phyloP scores from a whole-genome alignment of 92 coral and sea anemone species.

The Palythoa grandis region DNA sequence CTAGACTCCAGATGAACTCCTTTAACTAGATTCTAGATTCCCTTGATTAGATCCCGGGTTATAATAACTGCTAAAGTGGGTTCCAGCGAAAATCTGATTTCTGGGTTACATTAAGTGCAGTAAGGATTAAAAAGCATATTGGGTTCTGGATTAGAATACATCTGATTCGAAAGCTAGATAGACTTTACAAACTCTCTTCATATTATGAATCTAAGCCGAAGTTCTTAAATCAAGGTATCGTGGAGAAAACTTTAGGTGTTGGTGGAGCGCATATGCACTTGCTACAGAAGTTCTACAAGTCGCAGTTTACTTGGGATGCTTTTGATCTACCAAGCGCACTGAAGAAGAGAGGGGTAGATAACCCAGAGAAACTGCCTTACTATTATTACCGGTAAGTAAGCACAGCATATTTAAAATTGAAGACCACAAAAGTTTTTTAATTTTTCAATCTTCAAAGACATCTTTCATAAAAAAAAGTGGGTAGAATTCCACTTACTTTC shows the following conservation, averaged over 20 bases:
- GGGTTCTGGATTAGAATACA: too few relatives aligned
- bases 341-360: conserved; percentile 60
- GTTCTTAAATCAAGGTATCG: conserved; percentile 18
- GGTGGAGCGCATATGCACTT: conserved; percentile 59
- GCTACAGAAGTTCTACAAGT: conserved; percentile 69
- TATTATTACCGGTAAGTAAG: conserved; percentile 52
- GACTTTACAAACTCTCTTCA: too few relatives aligned
- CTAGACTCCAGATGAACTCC: too few relatives aligned
- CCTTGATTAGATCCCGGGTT: too few relatives aligned
- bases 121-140: too few relatives aligned
- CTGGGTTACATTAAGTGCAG: too few relatives aligned
- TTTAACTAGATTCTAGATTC: too few relatives aligned
- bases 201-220: neutral
- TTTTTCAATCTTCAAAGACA: neutral
- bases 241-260: conserved; percentile 30
- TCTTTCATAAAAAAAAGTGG: too few relatives aligned
- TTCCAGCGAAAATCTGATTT: too few relatives aligned
- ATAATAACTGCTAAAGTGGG: too few relatives aligned
- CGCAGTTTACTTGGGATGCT: conserved; percentile 30
- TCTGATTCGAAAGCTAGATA: too few relatives aligned
- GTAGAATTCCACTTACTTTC: too few relatives aligned
- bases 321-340: conserved; percentile 43
- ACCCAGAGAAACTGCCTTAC: conserved; percentile 45
- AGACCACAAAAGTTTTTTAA: neutral
- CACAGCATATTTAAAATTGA: neutral